Evolutionary conservation across 2,113 vertebrate species (phyloP).

Genomic region (Nicator chloris): DNA sequence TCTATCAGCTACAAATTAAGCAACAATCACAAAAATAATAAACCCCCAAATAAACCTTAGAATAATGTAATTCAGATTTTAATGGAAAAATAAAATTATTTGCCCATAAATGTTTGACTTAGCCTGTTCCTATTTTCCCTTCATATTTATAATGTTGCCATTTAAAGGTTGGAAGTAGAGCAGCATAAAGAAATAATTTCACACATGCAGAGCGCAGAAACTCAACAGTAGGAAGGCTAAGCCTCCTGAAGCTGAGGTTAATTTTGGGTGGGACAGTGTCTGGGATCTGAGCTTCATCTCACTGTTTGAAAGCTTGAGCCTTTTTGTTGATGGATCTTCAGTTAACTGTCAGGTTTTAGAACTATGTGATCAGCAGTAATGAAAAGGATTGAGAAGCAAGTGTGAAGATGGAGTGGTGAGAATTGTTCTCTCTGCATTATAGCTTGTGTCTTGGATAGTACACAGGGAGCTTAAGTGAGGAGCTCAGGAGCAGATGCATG

Average conservation of each 20-base stretch:
- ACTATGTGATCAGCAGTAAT: neutral
- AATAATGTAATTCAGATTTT: conserved; percentile 3
- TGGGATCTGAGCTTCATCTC: neutral
- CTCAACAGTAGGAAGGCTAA: neutral
- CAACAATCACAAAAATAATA: conserved; percentile 12
- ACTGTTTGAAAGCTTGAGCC: neutral
- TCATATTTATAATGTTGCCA: neutral
- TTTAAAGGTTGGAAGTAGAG: neutral
- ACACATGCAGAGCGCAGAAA: neutral
- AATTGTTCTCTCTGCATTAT: neutral
- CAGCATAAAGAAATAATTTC: neutral
- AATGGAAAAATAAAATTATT: conserved; percentile 20
- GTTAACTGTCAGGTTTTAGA: neutral
- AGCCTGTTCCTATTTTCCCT: neutral
- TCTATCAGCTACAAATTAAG: conserved; percentile 13
- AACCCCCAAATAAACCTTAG: neutral
- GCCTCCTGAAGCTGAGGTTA: neutral
- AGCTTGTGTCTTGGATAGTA: neutral
- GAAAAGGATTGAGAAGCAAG: neutral
- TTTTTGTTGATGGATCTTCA: neutral
- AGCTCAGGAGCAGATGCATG: conserved; percentile 39
- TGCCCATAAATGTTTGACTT: neutral
- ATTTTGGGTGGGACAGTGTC: neutral
- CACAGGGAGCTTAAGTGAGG: neutral
- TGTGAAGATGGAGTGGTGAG: neutral